Evolutionary conservation across 2,797 vertebrate genomes (phyloP).

Genomic region (Pangasius sanitwongsei): DNA sequence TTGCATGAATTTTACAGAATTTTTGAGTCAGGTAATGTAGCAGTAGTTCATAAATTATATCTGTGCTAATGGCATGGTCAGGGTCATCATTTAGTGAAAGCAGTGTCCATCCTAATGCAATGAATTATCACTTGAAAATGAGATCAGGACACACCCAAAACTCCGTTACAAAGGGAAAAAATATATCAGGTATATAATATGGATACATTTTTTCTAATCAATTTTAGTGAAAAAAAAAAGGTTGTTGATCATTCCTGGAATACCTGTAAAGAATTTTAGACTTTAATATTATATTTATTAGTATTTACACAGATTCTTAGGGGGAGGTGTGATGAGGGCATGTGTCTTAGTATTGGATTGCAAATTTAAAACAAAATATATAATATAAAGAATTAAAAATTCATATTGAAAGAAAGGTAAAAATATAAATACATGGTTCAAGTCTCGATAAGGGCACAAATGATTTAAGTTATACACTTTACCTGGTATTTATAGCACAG

Average conservation of each 20-base stretch:
- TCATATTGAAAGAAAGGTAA: background rate
- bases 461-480: background rate
- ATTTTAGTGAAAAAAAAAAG: background rate
- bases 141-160: background rate
- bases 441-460: background rate
- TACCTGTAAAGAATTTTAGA: background rate
- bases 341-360: background rate
- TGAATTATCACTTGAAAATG: background rate
- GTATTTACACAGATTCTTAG: background rate
- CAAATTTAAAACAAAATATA: background rate
- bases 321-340: background rate
- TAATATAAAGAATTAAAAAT: background rate
- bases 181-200: background rate
- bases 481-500: background rate
- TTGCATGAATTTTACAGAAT: background rate
- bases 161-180: background rate
- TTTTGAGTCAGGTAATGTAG: background rate
- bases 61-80: background rate
- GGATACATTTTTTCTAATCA: background rate
- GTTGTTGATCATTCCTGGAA: background rate
- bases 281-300: background rate
- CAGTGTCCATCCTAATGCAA: background rate
- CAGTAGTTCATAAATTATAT: background rate
- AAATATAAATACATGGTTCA: background rate
- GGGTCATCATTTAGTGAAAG: background rate